These are phyloP conservation scores for Vidua macroura DNA, from an alignment of 2,113 vertebrate species.

Conservation along the genomic window DNA sequence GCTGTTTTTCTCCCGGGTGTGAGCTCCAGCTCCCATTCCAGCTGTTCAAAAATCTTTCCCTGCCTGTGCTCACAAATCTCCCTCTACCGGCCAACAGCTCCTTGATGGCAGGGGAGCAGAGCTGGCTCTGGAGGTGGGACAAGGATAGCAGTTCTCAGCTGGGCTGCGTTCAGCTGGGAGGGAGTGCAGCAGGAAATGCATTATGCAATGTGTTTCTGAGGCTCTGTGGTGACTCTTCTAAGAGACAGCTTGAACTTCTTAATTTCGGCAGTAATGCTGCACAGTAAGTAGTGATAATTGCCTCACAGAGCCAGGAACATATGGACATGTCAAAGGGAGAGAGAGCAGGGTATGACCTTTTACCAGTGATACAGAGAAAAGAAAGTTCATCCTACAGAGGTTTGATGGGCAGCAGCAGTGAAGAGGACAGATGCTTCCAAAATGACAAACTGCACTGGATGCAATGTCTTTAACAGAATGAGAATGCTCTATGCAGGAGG, in stretches of 20 bases:
- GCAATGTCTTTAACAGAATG: not conserved
- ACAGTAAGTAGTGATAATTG: not conserved
- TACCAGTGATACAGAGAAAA: not conserved
- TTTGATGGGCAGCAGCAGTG: not conserved
- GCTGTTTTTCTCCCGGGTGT: not conserved
- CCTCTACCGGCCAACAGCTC: not conserved
- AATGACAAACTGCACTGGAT: not conserved
- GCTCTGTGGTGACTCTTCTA: not conserved
- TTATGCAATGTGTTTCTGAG: not conserved
- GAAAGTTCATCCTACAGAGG: not conserved
- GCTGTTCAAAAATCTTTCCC: not conserved
- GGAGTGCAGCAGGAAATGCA: not conserved
- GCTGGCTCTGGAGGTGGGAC: not conserved
- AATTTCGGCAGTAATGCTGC: not conserved
- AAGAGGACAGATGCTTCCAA: not conserved
- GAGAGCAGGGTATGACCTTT: not conserved
- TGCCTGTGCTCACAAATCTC: not conserved
- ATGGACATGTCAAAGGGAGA: not conserved
- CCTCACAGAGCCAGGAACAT: not conserved
- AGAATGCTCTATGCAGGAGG: not conserved
- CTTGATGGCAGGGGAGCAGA: not conserved
- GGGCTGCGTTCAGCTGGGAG: not conserved
- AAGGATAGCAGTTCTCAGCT: not conserved
- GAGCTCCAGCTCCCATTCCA: not conserved
- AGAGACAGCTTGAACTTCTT: not conserved